phyloP scores from a whole-genome alignment of 2,888 invertebrate genomes.

The Eilema griseolum region DNA sequence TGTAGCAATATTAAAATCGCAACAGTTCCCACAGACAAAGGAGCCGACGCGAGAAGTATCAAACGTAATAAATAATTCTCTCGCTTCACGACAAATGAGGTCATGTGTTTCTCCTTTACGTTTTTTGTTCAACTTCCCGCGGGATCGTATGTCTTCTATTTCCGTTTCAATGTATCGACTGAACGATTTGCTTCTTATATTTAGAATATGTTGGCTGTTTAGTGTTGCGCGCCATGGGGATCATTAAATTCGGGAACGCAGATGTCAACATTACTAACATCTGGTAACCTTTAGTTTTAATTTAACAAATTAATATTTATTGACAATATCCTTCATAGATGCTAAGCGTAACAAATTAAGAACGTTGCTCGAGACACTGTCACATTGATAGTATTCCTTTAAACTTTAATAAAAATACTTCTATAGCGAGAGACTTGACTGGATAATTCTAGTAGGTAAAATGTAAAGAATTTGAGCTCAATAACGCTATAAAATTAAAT shows the following conservation, averaged over 20 bases:
- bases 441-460: too few species aligned
- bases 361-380: too few species aligned
- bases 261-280: slow-evolving; percentile 75
- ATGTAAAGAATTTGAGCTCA: too few species aligned
- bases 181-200: slow-evolving; percentile 85
- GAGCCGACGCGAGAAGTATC: slow-evolving; percentile 78
- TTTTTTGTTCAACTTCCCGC: slow-evolving; percentile 84
- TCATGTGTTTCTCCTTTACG: slow-evolving; percentile 86
- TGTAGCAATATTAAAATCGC: slow-evolving; percentile 74
- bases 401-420: too few species aligned
- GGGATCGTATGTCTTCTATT: slow-evolving; percentile 87
- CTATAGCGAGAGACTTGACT: too few species aligned
- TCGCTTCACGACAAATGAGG: slow-evolving; percentile 84
- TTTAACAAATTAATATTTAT: slow-evolving; percentile 60
- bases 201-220: slow-evolving; percentile 85
- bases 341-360: slow-evolving; percentile 39
- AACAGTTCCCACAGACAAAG: slow-evolving; percentile 70
- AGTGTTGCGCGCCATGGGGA: slow-evolving; percentile 80
- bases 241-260: slow-evolving; percentile 80
- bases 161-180: slow-evolving; percentile 82
- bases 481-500: too few species aligned
- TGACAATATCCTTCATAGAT: slow-evolving; percentile 41
- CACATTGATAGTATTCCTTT: too few species aligned
- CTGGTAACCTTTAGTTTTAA: slow-evolving; percentile 70
- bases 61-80: slow-evolving; percentile 85